phyloP scores from a whole-genome alignment of 1,140 invertebrate species.

The Aplysia californica region DNA sequence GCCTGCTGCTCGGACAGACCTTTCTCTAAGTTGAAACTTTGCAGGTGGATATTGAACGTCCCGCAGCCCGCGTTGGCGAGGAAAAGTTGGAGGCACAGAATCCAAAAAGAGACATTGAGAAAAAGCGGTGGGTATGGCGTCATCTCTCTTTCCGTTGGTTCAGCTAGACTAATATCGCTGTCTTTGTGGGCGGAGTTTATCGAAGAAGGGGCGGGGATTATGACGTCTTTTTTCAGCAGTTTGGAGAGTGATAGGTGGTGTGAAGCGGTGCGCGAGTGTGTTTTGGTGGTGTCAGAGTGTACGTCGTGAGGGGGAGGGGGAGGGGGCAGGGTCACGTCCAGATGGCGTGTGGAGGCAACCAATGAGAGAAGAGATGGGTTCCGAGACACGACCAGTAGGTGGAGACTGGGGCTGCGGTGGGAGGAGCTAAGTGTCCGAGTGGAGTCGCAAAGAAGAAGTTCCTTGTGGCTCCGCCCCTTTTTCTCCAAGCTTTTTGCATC shows the following conservation, averaged over 20 bases:
- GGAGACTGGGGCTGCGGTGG: background rate
- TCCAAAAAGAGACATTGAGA: background rate
- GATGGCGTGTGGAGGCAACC: background rate
- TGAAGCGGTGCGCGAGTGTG: background rate
- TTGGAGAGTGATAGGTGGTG: background rate
- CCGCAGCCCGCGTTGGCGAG: slow-evolving; percentile 1
- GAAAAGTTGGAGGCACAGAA: slow-evolving; percentile 9
- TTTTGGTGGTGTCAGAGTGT: background rate
- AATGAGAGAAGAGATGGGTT: background rate
- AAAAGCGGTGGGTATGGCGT: background rate
- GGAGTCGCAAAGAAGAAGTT: too few relatives aligned
- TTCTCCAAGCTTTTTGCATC: too few relatives aligned
- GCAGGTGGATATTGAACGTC: slow-evolving; percentile 13
- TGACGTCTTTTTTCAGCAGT: too few relatives aligned
- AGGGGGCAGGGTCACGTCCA: background rate
- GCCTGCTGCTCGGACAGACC: background rate
- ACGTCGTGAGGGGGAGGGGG: background rate
- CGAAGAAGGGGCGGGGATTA: too few relatives aligned
- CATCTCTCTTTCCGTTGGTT: background rate
- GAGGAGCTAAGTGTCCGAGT: too few relatives aligned
- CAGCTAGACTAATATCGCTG: background rate
- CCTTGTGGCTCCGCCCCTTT: too few relatives aligned
- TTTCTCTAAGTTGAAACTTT: background rate
- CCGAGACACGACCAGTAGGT: too few relatives aligned
- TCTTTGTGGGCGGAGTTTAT: too few relatives aligned